Base-by-base conservation (phyloP, 1,140 invertebrate genomes). In the Brachionus plicatilis region DNA sequence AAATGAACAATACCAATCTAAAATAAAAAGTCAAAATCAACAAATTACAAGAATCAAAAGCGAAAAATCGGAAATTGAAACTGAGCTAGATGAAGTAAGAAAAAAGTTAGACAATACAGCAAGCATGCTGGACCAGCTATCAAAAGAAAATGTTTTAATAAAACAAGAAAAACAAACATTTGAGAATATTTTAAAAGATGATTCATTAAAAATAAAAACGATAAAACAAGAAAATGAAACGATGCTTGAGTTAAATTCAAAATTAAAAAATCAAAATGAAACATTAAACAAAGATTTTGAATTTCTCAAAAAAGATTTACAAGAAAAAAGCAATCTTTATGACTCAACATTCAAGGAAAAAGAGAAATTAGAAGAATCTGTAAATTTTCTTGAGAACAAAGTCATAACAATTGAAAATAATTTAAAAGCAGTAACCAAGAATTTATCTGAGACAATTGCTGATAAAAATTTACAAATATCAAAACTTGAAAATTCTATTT, bases 91-190 rank as follows among this genome's bases (percentile, higher is more conserved):
- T 43, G 76, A 80, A n/a, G 9, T 6, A 37, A 56, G 24, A 14
- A 9, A 53, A 20, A 53, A 80, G 17, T 29, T 80, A 2, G 45
- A 80, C 2, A 53, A 80, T 80, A 41, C 7, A 5, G 24, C 20
- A n/a, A 37, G n/a, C 33, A n/a, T 80, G 1, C 3, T 80, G 14
- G 45, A 80, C n/a, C 47, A 80, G 17, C 6, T 14, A 14, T 80
- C 45, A 14, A 53, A 80, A 41, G 29, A 45, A 37, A 80, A 80
- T 65, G 2, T 24, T n/a, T 20, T 80, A 17, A 17, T 80, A 5
- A 80, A 80, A 29, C 45, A 80, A 37, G 76, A 80, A 65, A 80
- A 80, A 65, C 20, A 53, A 33, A 24, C 76, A 0, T 65, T 80
- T 14, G 76, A 80, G 27, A 80, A 80, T 9, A 56, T 56, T 6